These are phyloP conservation scores for Hemicrepidius hirtus DNA, from an alignment of 2,888 invertebrate genomes.

Conservation along the genomic window DNA sequence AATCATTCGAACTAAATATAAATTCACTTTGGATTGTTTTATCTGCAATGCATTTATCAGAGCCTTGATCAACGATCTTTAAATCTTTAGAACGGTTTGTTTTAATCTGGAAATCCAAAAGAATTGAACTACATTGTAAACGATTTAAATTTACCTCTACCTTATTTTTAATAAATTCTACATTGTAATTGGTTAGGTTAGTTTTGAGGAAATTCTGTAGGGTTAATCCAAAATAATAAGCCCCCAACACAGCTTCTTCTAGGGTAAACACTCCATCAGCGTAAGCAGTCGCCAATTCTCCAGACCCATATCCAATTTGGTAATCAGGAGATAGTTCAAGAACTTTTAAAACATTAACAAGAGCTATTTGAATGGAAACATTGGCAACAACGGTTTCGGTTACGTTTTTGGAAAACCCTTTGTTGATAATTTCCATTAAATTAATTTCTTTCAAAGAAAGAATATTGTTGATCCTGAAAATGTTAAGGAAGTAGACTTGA, in stretches of 20 bases:
- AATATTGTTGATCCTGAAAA: constrained; percentile 43
- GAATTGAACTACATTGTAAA: too few species aligned
- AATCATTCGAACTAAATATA: too few species aligned
- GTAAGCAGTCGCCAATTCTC: constrained; percentile 93
- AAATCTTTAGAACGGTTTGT: too few species aligned
- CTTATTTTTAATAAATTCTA: too few species aligned
- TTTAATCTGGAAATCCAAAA: too few species aligned
- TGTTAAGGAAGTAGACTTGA: background rate
- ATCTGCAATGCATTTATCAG: too few species aligned
- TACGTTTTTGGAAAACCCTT: background rate
- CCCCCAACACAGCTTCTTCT: constrained; percentile 78
- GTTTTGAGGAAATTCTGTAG: too few species aligned
- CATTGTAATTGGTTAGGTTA: too few species aligned
- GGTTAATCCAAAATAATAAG: constrained; percentile 29
- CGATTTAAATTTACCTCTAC: too few species aligned
- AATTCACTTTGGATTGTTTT: too few species aligned
- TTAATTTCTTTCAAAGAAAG: constrained; percentile 33
- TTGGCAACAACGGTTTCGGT: constrained; percentile 1
- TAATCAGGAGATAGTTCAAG: constrained; percentile 67
- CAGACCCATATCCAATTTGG: constrained; percentile 84
- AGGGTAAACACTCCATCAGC: constrained; percentile 90
- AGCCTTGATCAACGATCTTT: too few species aligned
- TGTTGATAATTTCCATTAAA: constrained; percentile 30
- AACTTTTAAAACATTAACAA: constrained; percentile 72
- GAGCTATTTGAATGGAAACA: constrained; percentile 76